Conservation (phyloP, 2,888 invertebrate species). For the Myathropa florea region DNA sequence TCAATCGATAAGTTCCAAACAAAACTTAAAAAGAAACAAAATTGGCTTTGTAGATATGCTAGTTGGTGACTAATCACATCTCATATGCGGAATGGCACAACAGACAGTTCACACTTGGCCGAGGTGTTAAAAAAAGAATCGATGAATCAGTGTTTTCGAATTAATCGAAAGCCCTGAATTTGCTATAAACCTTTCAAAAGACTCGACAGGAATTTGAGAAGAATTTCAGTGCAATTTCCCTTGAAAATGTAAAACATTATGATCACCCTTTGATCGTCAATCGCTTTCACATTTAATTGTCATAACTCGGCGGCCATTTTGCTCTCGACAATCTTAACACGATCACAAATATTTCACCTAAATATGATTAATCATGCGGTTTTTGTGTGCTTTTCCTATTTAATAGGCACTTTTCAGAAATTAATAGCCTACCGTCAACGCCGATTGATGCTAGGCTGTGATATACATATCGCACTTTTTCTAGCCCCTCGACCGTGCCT, state of each 20-base stretch:
- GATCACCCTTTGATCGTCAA: constrained; percentile 24
- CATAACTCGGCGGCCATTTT: not conserved
- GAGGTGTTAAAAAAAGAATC: not conserved
- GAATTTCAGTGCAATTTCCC: not conserved
- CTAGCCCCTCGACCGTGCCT: not conserved
- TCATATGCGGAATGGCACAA: not conserved
- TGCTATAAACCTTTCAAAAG: not conserved
- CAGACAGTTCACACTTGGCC: not conserved
- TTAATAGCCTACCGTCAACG: not conserved
- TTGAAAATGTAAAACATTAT: constrained; percentile 4
- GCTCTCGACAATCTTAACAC: not conserved
- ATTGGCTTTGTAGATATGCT: not conserved
- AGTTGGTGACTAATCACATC: not conserved
- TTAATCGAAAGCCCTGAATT: not conserved
- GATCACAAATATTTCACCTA: constrained; percentile 6
- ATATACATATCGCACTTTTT: not conserved
- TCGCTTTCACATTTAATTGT: constrained; percentile 9
- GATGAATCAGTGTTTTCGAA: not conserved
- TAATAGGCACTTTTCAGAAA: constrained; percentile 20
- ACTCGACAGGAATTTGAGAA: not conserved
- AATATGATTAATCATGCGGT: constrained; percentile 26
- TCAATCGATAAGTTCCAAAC: not conserved
- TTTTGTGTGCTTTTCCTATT: not conserved
- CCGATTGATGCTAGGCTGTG: not conserved
- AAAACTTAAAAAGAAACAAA: not conserved